Percentiles rank a stretch among this genome's conserved stretches.
These are phyloP conservation scores for Acanthosepion pharaonis DNA, from an alignment of 2,888 invertebrate genomes.

Conservation along the genomic window DNA sequence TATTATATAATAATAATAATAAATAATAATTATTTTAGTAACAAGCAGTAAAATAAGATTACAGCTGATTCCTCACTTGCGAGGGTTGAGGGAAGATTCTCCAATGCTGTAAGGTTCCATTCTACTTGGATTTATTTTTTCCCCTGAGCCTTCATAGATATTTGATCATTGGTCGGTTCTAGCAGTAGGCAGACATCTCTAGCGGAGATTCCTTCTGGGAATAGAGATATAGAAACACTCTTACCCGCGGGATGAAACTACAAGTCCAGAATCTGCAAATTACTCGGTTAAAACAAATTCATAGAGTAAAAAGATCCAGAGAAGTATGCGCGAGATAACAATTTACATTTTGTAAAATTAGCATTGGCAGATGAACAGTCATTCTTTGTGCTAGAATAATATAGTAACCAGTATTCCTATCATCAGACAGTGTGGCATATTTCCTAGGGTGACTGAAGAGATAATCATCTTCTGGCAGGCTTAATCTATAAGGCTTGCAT, in stretches of 20 bases:
- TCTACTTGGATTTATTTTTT: background rate
- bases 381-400: too few relatives aligned
- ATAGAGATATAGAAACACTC: background rate
- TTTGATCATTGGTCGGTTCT: background rate
- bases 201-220: background rate
- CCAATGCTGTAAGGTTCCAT: conserved; percentile 9
- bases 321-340: background rate
- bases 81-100: background rate
- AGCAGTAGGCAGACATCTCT: background rate
- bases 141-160: background rate
- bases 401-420: too few relatives aligned
- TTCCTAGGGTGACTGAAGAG: too few relatives aligned
- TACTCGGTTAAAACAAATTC: background rate
- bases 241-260: background rate
- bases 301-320: background rate
- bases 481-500: too few relatives aligned
- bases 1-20: too few relatives aligned
- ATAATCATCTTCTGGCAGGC: too few relatives aligned
- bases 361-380: too few relatives aligned
- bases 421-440: too few relatives aligned
- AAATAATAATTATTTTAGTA: background rate
- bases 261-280: background rate
- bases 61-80: conserved; percentile 21
- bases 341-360: too few relatives aligned
- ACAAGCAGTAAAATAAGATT: conserved; percentile 25